Evolutionary conservation across 2,888 invertebrate species (phyloP).

Genomic region (Acleris sparsana): DNA sequence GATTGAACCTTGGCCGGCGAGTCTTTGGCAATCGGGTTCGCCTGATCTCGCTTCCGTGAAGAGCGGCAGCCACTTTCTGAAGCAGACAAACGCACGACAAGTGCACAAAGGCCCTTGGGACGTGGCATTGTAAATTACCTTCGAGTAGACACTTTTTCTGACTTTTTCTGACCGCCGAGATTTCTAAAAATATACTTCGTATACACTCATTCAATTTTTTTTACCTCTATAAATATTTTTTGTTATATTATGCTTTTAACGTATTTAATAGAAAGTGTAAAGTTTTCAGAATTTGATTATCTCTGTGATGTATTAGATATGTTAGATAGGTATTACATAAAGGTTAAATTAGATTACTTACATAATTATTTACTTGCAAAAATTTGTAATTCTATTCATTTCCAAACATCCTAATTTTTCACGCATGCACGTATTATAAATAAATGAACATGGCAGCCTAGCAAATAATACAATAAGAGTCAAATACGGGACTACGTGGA

Average conservation of each 20-base stretch:
- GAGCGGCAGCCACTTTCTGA: conserved; percentile 58
- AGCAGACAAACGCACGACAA: conserved; percentile 70
- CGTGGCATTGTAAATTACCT: conserved; percentile 63
- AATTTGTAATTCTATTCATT: no score
- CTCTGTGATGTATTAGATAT: no score
- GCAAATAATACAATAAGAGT: background rate
- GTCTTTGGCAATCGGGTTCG: conserved; percentile 62
- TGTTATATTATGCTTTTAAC: no score
- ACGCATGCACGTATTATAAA: background rate
- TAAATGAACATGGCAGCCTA: background rate
- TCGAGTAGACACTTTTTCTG: conserved; percentile 61
- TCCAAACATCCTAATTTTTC: no score
- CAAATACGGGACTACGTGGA: conserved; percentile 7
- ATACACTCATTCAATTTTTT: no score
- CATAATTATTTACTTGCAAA: no score
- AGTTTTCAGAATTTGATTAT: no score
- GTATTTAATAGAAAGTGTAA: no score
- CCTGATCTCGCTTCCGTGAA: conserved; percentile 70
- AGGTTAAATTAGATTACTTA: no score
- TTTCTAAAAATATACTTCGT: background rate
- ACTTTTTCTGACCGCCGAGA: conserved; percentile 42
- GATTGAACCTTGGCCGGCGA: conserved; percentile 64
- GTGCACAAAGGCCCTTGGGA: conserved; percentile 66
- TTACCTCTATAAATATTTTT: no score
- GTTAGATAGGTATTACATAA: no score